Base-by-base conservation (phyloP, 2,113 vertebrate species). In the Tachuris rubrigastra region DNA sequence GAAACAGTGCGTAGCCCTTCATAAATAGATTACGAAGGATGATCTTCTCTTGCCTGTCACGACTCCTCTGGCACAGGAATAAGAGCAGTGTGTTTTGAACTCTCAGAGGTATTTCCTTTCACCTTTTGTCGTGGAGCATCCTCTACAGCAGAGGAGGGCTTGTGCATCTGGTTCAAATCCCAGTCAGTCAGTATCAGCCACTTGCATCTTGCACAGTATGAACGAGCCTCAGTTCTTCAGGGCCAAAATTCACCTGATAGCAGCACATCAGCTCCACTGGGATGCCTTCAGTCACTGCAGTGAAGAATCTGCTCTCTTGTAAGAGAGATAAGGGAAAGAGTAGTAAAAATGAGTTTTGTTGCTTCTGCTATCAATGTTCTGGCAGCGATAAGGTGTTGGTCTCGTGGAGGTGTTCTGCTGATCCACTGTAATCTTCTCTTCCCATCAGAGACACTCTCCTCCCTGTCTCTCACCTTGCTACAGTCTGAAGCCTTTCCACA, bases 231-330 rank as follows among this genome's bases (percentile, higher is more conserved):
- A 8, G 47, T 68, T 93, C 94, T 87, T 77, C 60, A 67, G 94
- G 80, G 83, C 72, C 94, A 81, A n/a, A 95, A 93, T 33, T 78
- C 52, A 56, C 76, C 89, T 7, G 25, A 53, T 18, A 90, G 93
- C 60, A 84, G 91, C 76, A 55, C 46, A 5, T 62, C 75, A 50
- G 12, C 76, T 90, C 93, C 53, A 2, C 80, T 58, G 90, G 88
- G 83, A 75, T 58, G 65, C 88, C 68, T 86, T 90, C 88, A 65
- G 92, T 92, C 80, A 46, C 80, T 41, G 5, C 65, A 8, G 49
- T 75, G 93, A 84, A 41, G 73, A 90, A 86, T 82, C 77, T 84
- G 37, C 84, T 94, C 53, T 91, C 93, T 87, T 82, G 44, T 71
- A 69, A 42, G 52, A 72, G 56, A 92, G 80, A 78, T 90, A 96